phyloP scores from a whole-genome alignment of 1,140 invertebrate species.

The Bombus terrestris region DNA sequence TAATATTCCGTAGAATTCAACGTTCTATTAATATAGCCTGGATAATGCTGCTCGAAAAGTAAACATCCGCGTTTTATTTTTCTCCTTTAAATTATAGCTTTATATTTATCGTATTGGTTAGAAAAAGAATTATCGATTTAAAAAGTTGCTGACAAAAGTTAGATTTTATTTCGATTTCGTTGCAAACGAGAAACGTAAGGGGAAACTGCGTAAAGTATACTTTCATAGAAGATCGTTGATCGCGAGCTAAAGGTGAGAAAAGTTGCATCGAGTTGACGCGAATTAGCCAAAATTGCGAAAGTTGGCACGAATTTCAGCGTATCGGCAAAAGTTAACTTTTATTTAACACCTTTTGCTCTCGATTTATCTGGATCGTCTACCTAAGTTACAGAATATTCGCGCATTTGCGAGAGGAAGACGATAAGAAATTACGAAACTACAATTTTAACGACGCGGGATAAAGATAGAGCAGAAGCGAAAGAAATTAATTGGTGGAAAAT shows the following conservation, averaged over 20 bases:
- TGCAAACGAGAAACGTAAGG: too few relatives aligned
- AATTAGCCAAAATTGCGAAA: background rate
- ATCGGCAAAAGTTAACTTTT: background rate
- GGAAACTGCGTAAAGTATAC: background rate
- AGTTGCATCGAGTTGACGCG: background rate
- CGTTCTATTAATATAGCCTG: too few relatives aligned
- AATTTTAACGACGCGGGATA: background rate
- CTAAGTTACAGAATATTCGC: background rate
- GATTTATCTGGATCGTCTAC: background rate
- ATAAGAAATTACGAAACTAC: background rate
- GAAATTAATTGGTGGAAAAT: too few relatives aligned
- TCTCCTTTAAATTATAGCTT: too few relatives aligned
- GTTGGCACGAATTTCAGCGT: background rate
- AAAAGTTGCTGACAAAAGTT: background rate
- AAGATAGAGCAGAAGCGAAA: too few relatives aligned
- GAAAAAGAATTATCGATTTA: background rate
- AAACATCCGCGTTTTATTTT: too few relatives aligned
- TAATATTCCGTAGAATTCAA: too few relatives aligned
- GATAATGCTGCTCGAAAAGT: too few relatives aligned
- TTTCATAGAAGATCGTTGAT: background rate
- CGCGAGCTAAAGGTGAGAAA: background rate
- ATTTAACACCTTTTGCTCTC: background rate
- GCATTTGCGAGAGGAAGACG: background rate
- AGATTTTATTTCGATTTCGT: background rate
- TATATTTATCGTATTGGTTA: rapidly evolving